Evolutionary conservation across 2,797 vertebrate species (phyloP).

Genomic region (Xiphorhynchus erythropygius): DNA sequence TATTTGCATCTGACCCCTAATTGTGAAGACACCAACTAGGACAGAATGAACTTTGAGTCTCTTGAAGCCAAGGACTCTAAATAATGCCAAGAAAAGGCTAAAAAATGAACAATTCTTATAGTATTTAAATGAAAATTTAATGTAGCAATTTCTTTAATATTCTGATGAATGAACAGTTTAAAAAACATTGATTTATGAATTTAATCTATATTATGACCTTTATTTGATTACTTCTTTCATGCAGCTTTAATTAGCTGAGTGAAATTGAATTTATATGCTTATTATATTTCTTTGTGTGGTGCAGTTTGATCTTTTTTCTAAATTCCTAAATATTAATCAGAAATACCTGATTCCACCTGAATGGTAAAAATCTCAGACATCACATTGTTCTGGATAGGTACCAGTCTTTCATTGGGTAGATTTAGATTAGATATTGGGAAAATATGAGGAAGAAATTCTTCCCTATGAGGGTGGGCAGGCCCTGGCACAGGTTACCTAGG

Average conservation of each 20-base stretch:
- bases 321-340: neutral
- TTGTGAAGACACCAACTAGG: neutral
- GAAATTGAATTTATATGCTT: neutral
- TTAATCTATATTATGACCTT: neutral
- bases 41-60: neutral
- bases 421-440: neutral
- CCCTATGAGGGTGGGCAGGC: rapidly evolving
- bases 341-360: neutral
- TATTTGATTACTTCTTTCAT: neutral
- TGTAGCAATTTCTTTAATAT: neutral
- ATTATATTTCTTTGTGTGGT: neutral
- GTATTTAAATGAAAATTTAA: neutral
- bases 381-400: neutral
- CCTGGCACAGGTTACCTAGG: neutral
- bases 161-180: neutral
- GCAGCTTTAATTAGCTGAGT: neutral
- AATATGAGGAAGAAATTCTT: neutral
- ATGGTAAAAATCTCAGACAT: neutral
- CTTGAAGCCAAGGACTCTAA: neutral
- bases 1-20: rapidly evolving
- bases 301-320: neutral
- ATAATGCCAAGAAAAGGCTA: neutral
- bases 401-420: neutral
- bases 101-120: neutral
- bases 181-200: neutral